A percentile compares a stretch with the other conserved stretches of the same genome.
Evolutionary conservation across 2,797 vertebrate species (phyloP).

Genomic region (Craterocephalus amniculus): DNA sequence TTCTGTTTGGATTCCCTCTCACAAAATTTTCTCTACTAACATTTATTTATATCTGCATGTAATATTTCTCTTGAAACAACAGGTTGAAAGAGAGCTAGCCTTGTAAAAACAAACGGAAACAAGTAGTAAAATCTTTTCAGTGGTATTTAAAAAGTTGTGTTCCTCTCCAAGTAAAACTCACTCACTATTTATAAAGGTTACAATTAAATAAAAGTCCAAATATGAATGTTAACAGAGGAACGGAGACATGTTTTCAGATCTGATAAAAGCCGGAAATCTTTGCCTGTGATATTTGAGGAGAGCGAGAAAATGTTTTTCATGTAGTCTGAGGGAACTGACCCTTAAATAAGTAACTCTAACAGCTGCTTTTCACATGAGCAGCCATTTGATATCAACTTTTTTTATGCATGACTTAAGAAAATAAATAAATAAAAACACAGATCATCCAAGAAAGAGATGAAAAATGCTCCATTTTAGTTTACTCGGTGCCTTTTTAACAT

Average conservation of each 20-base stretch:
- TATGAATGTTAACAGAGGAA: background rate
- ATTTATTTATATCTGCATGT: background rate
- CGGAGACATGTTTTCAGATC: background rate
- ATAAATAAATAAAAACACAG: background rate
- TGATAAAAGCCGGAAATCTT: background rate
- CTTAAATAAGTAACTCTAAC: slow-evolving; percentile 10
- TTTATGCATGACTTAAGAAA: background rate
- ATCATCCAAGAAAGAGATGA: background rate
- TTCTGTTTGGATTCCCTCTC: background rate
- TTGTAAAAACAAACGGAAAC: background rate
- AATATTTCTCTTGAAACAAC: background rate
- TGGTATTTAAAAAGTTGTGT: background rate
- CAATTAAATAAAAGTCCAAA: background rate
- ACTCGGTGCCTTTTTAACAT: slow-evolving; percentile 14
- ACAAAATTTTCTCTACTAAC: background rate
- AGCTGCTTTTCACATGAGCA: slow-evolving; percentile 10
- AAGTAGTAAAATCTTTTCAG: background rate
- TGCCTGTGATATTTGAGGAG: background rate
- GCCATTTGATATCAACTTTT: background rate
- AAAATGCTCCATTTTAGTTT: background rate
- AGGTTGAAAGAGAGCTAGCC: background rate
- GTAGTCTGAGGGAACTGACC: slow-evolving; percentile 10
- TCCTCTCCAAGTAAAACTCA: background rate
- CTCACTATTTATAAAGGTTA: background rate
- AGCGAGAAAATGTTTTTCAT: slow-evolving; percentile 25